Evolutionary conservation across 2,888 invertebrate genomes (phyloP).

Genomic region (Diadegma fenestrale): DNA sequence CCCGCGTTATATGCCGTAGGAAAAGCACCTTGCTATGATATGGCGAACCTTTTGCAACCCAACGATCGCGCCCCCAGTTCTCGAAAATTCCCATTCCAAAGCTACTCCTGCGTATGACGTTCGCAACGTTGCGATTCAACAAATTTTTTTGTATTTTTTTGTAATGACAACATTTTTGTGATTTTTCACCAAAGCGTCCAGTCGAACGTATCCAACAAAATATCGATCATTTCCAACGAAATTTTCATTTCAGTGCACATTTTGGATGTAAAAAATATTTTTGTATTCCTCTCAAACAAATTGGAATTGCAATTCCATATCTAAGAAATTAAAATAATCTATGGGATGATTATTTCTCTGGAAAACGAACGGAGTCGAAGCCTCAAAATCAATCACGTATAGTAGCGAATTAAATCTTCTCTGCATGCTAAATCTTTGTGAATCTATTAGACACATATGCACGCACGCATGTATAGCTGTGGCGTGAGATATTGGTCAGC

Average conservation of each 20-base stretch:
- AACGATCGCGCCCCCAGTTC: slow-evolving; percentile 28
- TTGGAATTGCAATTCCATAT: no score
- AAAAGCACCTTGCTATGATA: slow-evolving; percentile 60
- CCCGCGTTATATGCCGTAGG: slow-evolving; percentile 53
- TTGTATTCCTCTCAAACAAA: background rate
- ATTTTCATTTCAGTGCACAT: no score
- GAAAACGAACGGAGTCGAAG: background rate
- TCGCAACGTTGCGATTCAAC: no score
- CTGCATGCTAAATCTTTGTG: background rate
- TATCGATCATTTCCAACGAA: no score
- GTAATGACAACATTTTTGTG: no score
- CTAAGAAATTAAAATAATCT: background rate
- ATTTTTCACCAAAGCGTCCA: no score
- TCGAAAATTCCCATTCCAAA: background rate
- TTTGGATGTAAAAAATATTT: background rate
- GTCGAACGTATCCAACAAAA: no score
- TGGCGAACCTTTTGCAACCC: slow-evolving; percentile 29
- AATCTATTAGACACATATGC: background rate
- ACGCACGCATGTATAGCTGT: slow-evolving; percentile 19
- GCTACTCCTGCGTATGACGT: background rate
- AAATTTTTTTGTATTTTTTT: no score
- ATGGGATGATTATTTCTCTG: background rate
- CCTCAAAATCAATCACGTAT: background rate
- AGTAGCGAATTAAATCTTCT: slow-evolving; percentile 16
- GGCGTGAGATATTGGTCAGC: slow-evolving; percentile 71